Evolutionary conservation across 2,797 vertebrate species (phyloP).

Genomic region (Tenualosa ilisha): DNA sequence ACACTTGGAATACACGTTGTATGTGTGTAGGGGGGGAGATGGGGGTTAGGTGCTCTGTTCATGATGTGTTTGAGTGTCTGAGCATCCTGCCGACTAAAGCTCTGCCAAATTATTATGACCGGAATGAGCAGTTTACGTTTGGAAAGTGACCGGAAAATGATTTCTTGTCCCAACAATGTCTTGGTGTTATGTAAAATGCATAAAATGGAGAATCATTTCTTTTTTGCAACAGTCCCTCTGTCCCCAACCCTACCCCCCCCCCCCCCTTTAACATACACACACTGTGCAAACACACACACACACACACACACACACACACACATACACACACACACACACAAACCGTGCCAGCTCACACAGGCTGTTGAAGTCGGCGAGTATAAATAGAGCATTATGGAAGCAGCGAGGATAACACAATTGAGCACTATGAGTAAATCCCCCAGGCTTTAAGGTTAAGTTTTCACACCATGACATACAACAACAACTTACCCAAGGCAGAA

Average conservation of each 20-base stretch:
- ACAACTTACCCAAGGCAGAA: background rate
- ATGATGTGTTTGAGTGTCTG: background rate
- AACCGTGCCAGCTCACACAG: background rate
- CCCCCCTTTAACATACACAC: background rate
- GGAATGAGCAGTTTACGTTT: background rate
- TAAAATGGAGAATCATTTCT: background rate
- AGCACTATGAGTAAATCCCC: conserved; percentile 1
- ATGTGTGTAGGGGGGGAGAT: background rate
- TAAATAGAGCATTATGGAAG: conserved; percentile 12
- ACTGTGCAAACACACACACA: background rate
- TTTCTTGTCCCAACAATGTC: conserved; percentile 14
- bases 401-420: conserved; percentile 19
- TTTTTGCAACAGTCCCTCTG: background rate
- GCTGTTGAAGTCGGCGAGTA: background rate
- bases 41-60: background rate
- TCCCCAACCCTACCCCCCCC: background rate
- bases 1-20: background rate
- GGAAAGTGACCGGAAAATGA: background rate
- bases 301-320: background rate
- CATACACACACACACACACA: background rate
- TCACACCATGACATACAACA: conserved; percentile 4
- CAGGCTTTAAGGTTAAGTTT: conserved; percentile 5
- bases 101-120: background rate
- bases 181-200: background rate
- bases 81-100: background rate